Base-by-base conservation (phyloP, 2,888 invertebrate species). In the Ichneumoninae sp. region DNA sequence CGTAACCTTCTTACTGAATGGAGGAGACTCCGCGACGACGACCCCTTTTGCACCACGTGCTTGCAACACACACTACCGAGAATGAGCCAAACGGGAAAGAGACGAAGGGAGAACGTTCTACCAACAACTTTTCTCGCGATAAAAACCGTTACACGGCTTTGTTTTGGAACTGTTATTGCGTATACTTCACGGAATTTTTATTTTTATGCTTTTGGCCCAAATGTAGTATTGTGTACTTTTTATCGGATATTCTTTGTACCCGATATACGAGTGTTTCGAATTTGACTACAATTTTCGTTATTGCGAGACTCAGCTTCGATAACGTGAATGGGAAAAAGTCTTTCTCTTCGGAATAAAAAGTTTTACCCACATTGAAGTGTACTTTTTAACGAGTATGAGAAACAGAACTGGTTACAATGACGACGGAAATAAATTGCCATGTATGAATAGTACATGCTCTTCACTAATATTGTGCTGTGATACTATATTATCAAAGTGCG, bases 1-100 rank as follows among this genome's bases (percentile, higher is more conserved):
- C 88, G 88, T 89, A 90, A 91, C 89, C 90, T 90, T 90, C 91
- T 91, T 91, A 91, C 92, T 92, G 90, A 92, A 92, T 92, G 92
- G 88, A 89, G 86, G 88, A 89, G 86, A 88, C 88, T 87, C 86
- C 89, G 87, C 88, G 87, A 87, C 84, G 84, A 86, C 88, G 80
- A 81, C 76, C 75, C 82, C 85, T 76, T 85, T 82, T 85, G 70
- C 81, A 74, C 86, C 86, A 86, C 86, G 86, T 86, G 86, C 85
- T 86, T 57, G 7, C 69, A 13, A 52, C 44, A 22, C 57, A 52
- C 44, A 22, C 57, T 44, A 19, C 77, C 52, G 22, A 44, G 69
- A 69, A 69, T 19, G 54, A 68, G 77, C 19, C 33, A 22, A 44
- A 19, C 57, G 13, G 65, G 36, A 63, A 33, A 75, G 19, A 75